These are phyloP conservation scores for Florisuga fusca DNA, from an alignment of 2,797 vertebrate species.

Conservation along the genomic window DNA sequence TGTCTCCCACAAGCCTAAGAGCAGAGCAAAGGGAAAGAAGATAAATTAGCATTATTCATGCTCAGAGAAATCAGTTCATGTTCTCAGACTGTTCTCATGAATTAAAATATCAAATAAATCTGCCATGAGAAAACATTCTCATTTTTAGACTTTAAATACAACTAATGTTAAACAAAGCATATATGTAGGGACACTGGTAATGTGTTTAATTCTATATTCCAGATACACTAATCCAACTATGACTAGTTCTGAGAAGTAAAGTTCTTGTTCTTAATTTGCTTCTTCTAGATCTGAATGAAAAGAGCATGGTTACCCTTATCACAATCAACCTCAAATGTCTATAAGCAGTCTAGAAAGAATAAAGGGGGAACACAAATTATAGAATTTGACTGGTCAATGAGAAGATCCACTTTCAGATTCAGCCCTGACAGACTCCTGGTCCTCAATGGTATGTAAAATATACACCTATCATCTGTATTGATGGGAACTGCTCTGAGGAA, in stretches of 20 bases:
- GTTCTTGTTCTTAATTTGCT: background rate
- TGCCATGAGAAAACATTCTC: background rate
- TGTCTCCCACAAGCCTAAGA: background rate
- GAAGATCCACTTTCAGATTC: background rate
- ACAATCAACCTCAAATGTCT: background rate
- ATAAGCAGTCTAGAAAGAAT: background rate
- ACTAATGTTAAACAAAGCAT: background rate
- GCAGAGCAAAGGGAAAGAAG: background rate
- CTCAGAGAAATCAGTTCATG: background rate
- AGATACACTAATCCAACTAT: background rate
- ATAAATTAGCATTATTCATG: background rate
- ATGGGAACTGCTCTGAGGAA: background rate
- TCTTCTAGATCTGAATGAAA: background rate
- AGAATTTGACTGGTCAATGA: background rate
- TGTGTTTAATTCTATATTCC: background rate
- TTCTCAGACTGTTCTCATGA: background rate
- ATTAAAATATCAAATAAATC: conserved; percentile 22
- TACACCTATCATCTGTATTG: background rate
- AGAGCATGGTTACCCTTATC: background rate
- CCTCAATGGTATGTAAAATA: background rate
- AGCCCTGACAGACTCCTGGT: background rate
- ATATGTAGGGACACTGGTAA: background rate
- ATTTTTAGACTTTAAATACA: background rate
- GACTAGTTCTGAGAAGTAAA: background rate
- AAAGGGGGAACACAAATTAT: background rate